These are phyloP conservation scores for Bothrops jararaca DNA, from an alignment of 2,113 vertebrate species.

Conservation along the genomic window DNA sequence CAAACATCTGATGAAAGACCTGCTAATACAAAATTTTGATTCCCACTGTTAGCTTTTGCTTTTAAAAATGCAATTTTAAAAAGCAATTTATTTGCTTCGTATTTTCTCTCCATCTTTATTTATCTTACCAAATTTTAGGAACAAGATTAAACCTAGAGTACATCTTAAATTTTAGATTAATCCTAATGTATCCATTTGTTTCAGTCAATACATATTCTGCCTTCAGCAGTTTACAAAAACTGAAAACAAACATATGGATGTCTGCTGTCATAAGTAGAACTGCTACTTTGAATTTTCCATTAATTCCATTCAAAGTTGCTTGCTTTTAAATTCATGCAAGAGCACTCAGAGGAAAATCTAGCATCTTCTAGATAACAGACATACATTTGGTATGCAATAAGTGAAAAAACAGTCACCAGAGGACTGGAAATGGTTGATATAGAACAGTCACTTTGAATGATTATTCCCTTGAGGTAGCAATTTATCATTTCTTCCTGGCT, in stretches of 20 bases:
- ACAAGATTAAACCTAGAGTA: not conserved
- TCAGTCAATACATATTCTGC: slow-evolving; percentile 4
- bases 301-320: slow-evolving; percentile 58
- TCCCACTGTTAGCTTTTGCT: slow-evolving; percentile 46
- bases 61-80: no score
- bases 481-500: slow-evolving; percentile 79
- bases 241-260: slow-evolving; percentile 49
- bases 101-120: slow-evolving; percentile 19
- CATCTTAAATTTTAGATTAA: not conserved
- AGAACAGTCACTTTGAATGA: slow-evolving; percentile 81
- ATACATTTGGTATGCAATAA: slow-evolving; percentile 59
- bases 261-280: slow-evolving; percentile 42
- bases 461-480: slow-evolving; percentile 78
- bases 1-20: not conserved
- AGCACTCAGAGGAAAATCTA: slow-evolving; percentile 54
- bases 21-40: not conserved
- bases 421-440: slow-evolving; percentile 79
- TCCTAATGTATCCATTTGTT: rapidly evolving
- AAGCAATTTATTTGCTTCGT: slow-evolving; percentile 25
- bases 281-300: slow-evolving; percentile 46
- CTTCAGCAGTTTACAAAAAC: slow-evolving; percentile 36
- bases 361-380: slow-evolving; percentile 63
- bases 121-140: not conserved
- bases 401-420: slow-evolving; percentile 74
- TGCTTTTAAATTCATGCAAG: slow-evolving; percentile 53